phyloP scores from a whole-genome alignment of 2,797 vertebrate genomes.

The Tragopan temminckii region DNA sequence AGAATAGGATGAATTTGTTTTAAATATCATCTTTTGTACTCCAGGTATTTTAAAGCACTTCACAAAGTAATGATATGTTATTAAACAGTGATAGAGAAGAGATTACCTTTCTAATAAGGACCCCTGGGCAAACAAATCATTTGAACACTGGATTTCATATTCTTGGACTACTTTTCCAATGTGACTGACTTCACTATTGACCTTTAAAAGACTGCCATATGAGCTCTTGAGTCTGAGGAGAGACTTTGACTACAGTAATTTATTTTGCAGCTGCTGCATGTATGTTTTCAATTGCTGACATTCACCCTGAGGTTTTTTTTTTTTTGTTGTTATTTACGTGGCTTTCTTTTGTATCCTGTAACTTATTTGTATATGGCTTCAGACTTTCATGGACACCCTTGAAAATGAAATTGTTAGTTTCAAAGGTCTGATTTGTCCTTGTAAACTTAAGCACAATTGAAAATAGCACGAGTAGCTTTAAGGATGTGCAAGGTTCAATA shows the following conservation, averaged over 20 bases:
- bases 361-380: conserved; percentile 28
- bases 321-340: neutral
- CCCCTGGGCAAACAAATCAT: conserved; percentile 29
- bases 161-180: conserved; percentile 34
- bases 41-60: conserved; percentile 50
- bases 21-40: conserved; percentile 47
- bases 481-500: neutral
- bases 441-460: conserved; percentile 10
- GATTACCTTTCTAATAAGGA: conserved; percentile 63
- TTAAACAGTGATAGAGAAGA: conserved; percentile 55
- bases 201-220: conserved; percentile 52
- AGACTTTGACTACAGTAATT: conserved; percentile 43
- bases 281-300: conserved; percentile 61
- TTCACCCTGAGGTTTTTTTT: neutral
- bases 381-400: conserved; percentile 52
- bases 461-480: neutral
- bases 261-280: conserved; percentile 45
- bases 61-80: conserved; percentile 45
- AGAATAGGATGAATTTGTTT: conserved; percentile 22
- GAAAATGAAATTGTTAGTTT: conserved; percentile 14
- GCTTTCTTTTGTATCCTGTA: neutral
- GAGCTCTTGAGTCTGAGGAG: conserved; percentile 48
- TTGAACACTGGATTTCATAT: neutral
- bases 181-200: conserved; percentile 40
- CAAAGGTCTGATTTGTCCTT: conserved; percentile 43